phyloP scores from a whole-genome alignment of 2,113 vertebrate species.

The Sceloporus undulatus region DNA sequence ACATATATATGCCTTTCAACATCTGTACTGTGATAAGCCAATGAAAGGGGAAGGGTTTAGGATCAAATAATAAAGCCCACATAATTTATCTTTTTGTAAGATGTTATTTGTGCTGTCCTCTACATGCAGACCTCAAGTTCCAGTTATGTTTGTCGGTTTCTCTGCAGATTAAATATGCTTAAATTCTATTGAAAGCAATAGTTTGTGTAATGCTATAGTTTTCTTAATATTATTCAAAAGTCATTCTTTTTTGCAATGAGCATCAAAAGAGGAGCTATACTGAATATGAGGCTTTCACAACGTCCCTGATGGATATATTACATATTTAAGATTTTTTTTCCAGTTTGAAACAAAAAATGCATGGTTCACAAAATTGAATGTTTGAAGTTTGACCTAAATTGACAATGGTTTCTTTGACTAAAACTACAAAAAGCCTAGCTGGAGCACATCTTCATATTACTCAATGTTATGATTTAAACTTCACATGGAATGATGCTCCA shows the following conservation, averaged over 20 bases:
- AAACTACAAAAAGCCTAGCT: too few relatives aligned
- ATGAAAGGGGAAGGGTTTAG: neutral
- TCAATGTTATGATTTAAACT: too few relatives aligned
- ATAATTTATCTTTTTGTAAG: neutral
- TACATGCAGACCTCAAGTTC: neutral
- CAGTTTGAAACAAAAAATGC: neutral
- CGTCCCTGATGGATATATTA: neutral
- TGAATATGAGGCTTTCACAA: neutral
- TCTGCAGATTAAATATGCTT: neutral
- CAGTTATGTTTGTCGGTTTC: constrained; percentile 9
- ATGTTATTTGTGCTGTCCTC: neutral
- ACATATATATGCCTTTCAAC: neutral
- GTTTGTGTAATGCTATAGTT: neutral
- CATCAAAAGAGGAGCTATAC: neutral
- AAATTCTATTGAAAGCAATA: neutral
- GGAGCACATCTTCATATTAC: too few relatives aligned
- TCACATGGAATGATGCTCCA: too few relatives aligned
- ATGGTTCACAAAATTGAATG: neutral
- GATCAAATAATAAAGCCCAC: neutral
- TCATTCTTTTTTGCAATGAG: neutral
- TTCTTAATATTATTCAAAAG: neutral
- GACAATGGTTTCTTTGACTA: too few relatives aligned
- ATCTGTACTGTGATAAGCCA: neutral
- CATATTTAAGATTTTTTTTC: constrained; percentile 5
- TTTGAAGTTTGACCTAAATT: too few relatives aligned